A percentile compares a stretch with the other conserved stretches of the same genome.
Evolutionary conservation across 2,888 invertebrate genomes (phyloP).

Genomic region (Nineta flava): DNA sequence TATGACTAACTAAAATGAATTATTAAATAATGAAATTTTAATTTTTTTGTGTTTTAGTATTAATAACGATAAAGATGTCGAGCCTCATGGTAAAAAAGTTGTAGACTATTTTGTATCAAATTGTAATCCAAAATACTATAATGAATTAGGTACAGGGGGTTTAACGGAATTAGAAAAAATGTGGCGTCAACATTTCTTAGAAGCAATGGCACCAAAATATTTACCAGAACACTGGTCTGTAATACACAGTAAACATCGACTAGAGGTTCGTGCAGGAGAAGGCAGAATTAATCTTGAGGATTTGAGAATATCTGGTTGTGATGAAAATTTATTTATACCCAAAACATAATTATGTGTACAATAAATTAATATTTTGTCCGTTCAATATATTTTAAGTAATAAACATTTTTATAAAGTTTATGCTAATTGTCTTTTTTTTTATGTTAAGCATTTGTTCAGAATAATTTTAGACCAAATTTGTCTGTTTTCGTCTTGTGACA

Average conservation of each 20-base stretch:
- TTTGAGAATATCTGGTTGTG: constrained; percentile 3
- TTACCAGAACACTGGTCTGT: constrained; percentile 65
- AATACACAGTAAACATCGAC: constrained; percentile 47
- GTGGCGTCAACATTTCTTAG: constrained; percentile 64
- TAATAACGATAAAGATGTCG: constrained; percentile 30
- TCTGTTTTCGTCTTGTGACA: too few species aligned
- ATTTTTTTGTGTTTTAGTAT: constrained; percentile 23
- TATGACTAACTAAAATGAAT: too few species aligned
- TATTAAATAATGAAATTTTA: too few species aligned
- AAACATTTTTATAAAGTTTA: too few species aligned
- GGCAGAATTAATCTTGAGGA: constrained; percentile 29
- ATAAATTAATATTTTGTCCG: too few species aligned
- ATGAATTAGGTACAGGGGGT: constrained; percentile 27
- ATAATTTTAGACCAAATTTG: too few species aligned
- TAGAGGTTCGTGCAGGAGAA: constrained; percentile 34
- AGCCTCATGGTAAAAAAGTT: constrained; percentile 39
- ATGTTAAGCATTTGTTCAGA: too few species aligned
- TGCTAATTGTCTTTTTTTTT: too few species aligned
- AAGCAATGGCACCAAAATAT: constrained; percentile 50
- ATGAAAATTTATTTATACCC: neutral
- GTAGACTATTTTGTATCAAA: too few species aligned
- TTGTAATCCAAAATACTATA: constrained; percentile 14
- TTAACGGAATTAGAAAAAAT: constrained; percentile 49
- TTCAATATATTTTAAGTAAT: too few species aligned
- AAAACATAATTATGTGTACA: too few species aligned